A percentile compares a stretch with the other conserved stretches of the same genome.
Conservation (phyloP, 2,113 vertebrate genomes). For the Percina caprodes region DNA sequence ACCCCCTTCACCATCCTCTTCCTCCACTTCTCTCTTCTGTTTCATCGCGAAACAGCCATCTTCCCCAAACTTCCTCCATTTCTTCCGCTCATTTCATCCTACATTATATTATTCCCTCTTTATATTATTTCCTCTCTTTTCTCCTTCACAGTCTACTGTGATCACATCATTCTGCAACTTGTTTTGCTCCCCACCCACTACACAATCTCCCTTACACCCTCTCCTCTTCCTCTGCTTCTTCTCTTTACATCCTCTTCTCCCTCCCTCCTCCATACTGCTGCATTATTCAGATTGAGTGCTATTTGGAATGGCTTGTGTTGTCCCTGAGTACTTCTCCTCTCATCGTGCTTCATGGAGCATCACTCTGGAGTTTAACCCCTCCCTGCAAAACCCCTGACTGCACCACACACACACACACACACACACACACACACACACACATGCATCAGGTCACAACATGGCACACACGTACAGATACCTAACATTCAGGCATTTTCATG, state of each 20-base stretch:
- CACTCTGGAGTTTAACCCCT: conserved; percentile 44
- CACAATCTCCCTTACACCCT: conserved; percentile 14
- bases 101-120: background rate
- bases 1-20: background rate
- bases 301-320: conserved; percentile 60
- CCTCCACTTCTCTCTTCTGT: background rate
- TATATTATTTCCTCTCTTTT: conserved; percentile 17
- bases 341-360: conserved; percentile 53
- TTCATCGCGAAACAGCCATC: background rate
- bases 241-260: background rate
- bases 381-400: conserved; percentile 5
- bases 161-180: background rate
- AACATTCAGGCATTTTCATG: background rate
- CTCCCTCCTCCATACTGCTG: conserved; percentile 44
- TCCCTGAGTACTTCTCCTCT: conserved; percentile 66
- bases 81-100: background rate
- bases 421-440: conserved; percentile 7
- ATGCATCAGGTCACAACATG: background rate
- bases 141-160: conserved; percentile 5
- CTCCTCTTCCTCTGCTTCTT: conserved; percentile 7
- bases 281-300: conserved; percentile 74
- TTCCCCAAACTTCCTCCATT: background rate
- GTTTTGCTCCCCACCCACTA: background rate
- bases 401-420: conserved; percentile 27
- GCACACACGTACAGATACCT: conserved; percentile 10